Percentiles rank a stretch among this genome's conserved stretches.
Conservation (phyloP, 2,113 vertebrate species). For the Mormyrus iriodes region DNA sequence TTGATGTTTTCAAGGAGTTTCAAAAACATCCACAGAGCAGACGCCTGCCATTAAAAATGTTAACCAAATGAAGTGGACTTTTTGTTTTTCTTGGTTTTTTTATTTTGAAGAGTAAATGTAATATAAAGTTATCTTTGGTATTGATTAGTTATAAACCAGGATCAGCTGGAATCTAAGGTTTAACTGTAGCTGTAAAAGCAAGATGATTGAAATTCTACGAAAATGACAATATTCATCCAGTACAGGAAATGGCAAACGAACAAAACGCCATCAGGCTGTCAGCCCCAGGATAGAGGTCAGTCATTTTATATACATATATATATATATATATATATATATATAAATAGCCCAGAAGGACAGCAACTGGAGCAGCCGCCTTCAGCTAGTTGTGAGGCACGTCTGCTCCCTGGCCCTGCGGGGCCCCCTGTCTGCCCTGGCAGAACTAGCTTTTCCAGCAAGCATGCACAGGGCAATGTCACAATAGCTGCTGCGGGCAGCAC, state of each 20-base stretch:
- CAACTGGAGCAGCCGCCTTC: too few relatives aligned
- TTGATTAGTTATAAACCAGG: neutral
- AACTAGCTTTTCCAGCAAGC: neutral
- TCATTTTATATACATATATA: neutral
- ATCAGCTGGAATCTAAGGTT: neutral
- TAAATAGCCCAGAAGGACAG: neutral
- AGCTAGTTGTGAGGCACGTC: neutral
- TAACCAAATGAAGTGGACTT: neutral
- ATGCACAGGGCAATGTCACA: too few relatives aligned
- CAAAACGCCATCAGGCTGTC: neutral
- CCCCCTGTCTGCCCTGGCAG: neutral
- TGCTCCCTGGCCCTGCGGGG: neutral
- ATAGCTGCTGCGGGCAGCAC: neutral
- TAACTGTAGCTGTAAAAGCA: neutral
- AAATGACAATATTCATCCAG: neutral
- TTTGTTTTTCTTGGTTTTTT: neutral
- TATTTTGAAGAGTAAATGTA: neutral
- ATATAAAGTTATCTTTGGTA: neutral
- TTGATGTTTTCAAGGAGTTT: neutral
- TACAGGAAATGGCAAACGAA: neutral
- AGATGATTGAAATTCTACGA: neutral
- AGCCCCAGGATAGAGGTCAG: slow-evolving; percentile 29
- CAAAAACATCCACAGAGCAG: neutral
- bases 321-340: too few relatives aligned
- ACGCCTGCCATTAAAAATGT: neutral